Conservation (phyloP, 2,888 invertebrate genomes). For the Sesia bembeciformis region DNA sequence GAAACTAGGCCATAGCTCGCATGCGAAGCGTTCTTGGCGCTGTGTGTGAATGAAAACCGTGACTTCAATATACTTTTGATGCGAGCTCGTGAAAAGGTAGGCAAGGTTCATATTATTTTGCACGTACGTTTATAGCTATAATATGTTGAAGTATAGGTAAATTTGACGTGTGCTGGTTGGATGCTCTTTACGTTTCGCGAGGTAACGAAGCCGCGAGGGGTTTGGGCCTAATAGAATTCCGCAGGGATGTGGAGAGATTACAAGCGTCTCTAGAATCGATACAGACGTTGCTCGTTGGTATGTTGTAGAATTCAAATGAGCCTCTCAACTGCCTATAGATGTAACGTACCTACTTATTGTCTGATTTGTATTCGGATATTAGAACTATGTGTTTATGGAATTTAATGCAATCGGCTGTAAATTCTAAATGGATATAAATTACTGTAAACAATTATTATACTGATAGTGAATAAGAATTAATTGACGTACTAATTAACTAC, state of each 20-base stretch:
- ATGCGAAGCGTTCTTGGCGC: not conserved
- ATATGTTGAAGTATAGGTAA: constrained; percentile 3
- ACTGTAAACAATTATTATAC: too few species aligned
- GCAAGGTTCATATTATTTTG: not conserved
- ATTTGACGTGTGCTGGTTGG: constrained; percentile 8
- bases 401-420: too few species aligned
- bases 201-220: constrained; percentile 27
- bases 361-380: too few species aligned
- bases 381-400: too few species aligned
- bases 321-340: not conserved
- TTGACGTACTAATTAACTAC: too few species aligned
- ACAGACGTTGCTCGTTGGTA: constrained; percentile 1
- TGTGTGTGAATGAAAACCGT: not conserved
- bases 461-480: too few species aligned
- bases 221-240: constrained; percentile 33
- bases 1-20: constrained; percentile 19
- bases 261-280: constrained; percentile 10
- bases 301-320: constrained; percentile 12
- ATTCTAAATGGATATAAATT: too few species aligned
- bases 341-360: not conserved
- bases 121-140: not conserved
- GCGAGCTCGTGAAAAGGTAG: constrained; percentile 11
- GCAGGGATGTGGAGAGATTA: constrained; percentile 25
- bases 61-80: constrained; percentile 12
- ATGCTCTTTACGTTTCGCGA: constrained; percentile 10